phyloP scores from a whole-genome alignment of 2,113 vertebrate species.

The Myotis lucifugus region DNA sequence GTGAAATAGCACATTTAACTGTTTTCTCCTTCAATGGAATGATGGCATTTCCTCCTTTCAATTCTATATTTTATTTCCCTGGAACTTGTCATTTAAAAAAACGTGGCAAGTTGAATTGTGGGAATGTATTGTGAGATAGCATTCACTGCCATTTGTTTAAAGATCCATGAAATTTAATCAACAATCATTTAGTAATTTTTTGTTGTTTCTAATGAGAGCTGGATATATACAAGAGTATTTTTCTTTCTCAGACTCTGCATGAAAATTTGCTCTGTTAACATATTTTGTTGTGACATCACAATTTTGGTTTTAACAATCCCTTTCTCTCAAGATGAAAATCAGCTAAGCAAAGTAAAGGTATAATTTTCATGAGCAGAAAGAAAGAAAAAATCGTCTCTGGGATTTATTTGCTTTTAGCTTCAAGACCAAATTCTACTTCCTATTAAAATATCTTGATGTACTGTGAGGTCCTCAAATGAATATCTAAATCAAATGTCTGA shows the following conservation, averaged over 20 bases:
- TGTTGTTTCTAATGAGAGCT: conserved; percentile 6
- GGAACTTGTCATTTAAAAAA: background rate
- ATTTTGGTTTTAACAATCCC: conserved; percentile 33
- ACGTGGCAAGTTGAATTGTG: background rate
- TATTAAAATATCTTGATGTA: conserved; percentile 40
- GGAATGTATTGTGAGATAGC: background rate
- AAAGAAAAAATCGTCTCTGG: background rate
- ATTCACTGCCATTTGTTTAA: conserved; percentile 15
- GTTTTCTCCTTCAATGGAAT: background rate
- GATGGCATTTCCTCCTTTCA: background rate
- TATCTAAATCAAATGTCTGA: conserved; percentile 41
- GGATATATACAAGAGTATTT: background rate
- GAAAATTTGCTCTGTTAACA: conserved; percentile 35
- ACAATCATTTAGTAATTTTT: background rate
- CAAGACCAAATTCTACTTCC: background rate
- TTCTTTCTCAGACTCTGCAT: conserved; percentile 3
- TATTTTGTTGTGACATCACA: background rate
- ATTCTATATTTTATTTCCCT: background rate
- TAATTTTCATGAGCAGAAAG: background rate
- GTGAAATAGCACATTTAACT: background rate
- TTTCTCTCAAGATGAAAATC: background rate
- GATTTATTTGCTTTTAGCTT: background rate
- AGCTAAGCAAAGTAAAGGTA: background rate
- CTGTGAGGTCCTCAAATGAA: conserved; percentile 4
- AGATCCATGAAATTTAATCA: conserved; percentile 23